Conservation (phyloP, 2,113 vertebrate genomes). For the Oenanthe oenanthe region DNA sequence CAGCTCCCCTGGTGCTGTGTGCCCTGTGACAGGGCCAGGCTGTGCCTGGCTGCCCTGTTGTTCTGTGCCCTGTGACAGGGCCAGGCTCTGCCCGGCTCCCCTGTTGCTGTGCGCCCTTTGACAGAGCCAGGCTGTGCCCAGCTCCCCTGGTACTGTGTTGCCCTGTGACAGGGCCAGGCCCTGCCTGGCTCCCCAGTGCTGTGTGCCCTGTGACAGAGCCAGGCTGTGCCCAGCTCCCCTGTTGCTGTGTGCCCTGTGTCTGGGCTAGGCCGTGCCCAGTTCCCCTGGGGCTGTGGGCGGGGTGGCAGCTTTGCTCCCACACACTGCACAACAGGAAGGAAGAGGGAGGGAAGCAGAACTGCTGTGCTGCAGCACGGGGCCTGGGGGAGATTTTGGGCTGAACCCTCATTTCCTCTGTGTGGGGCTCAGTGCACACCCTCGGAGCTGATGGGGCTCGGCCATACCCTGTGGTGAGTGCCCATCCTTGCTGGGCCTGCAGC, state of each 20-base stretch:
- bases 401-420: slow-evolving; percentile 10
- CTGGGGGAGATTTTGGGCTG: background rate
- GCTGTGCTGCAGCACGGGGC: rapidly evolving
- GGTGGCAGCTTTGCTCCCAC: background rate
- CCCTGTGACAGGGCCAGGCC: too few relatives aligned
- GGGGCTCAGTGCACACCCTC: background rate
- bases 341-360: slow-evolving; percentile 51
- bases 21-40: background rate
- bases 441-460: rapidly evolving
- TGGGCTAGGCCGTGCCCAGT: background rate
- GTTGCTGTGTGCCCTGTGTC: too few relatives aligned
- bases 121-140: background rate
- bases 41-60: too few relatives aligned
- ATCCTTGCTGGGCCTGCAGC: rapidly evolving
- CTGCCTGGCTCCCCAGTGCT: too few relatives aligned
- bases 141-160: too few relatives aligned
- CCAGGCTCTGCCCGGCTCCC: too few relatives aligned
- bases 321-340: background rate
- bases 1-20: rapidly evolving
- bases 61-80: too few relatives aligned
- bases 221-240: too few relatives aligned
- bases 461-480: rapidly evolving
- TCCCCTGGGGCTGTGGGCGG: rapidly evolving
- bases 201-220: too few relatives aligned
- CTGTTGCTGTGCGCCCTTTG: rapidly evolving